phyloP scores from a whole-genome alignment of 2,113 vertebrate genomes.

The Coturnix japonica region DNA sequence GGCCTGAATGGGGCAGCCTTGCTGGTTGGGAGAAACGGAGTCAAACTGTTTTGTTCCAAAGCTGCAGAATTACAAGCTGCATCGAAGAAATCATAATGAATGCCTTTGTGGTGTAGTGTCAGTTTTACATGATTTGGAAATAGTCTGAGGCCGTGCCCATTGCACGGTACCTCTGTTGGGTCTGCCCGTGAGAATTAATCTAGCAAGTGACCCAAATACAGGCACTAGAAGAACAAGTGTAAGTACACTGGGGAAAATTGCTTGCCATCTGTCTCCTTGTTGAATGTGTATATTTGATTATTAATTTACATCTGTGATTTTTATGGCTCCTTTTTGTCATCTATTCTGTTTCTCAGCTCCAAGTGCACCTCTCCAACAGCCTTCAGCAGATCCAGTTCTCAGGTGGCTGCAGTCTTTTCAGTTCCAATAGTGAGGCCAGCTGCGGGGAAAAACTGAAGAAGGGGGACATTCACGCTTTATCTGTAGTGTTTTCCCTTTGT shows the following conservation, averaged over 20 bases:
- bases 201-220: constrained; percentile 77
- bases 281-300: constrained; percentile 58
- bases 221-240: constrained; percentile 54
- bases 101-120: background rate
- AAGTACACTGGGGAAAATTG: constrained; percentile 68
- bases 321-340: background rate
- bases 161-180: constrained; percentile 42
- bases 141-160: background rate
- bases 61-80: accelerated
- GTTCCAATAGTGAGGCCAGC: background rate
- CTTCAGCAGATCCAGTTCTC: background rate
- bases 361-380: background rate
- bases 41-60: background rate
- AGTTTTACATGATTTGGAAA: constrained; percentile 38
- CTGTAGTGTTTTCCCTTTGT: background rate
- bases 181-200: constrained; percentile 70
- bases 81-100: background rate
- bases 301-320: constrained; percentile 62
- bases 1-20: background rate
- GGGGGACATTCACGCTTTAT: background rate
- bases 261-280: constrained; percentile 75
- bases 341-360: constrained; percentile 9
- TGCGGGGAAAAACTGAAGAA: background rate
- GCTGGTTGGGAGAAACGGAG: background rate
- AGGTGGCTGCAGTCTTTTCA: background rate